Evolutionary conservation across 2,797 vertebrate species (phyloP), one percentile per base, ranked within the genome.

Genomic region (Tachyglossus aculeatus): DNA sequence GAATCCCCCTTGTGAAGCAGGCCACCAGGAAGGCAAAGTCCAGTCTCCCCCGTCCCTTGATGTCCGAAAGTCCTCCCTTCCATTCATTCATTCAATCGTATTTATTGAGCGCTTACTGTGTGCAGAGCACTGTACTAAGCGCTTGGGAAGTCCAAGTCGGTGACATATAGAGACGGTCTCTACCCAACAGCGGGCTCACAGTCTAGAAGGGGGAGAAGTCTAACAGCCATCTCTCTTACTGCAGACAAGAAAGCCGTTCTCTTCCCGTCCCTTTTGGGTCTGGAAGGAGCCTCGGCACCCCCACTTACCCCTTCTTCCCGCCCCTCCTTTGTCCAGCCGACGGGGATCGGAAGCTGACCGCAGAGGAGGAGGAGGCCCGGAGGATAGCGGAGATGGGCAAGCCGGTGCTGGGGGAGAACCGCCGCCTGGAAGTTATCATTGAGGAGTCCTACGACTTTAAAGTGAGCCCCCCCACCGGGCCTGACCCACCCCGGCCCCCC

Each of bases 401-500:
- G 58, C 96, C 96, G 2, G 91, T 96, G 51, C 89, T 97, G 22
- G 96, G 96, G 2, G 96, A 97, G 70, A 94, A 98, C 88, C 95
- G 93, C 72, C 92, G 93, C 1, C 86, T 98, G 58, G 96, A 97
- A 82, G 95, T 97, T 73, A 94, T 97, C 86, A 97, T 97, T 1
- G 96, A 98, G 77, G 96, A 98, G 88, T 97, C 96, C 0, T 98
- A 97, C 1, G 96, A 98, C 78, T 98, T 98, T 82, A 98, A 98
- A 96, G 96, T 97, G 85, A 69, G n/a, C n/a, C n/a, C n/a, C n/a
- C n/a, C n/a, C n/a, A n/a, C n/a, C 25, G 27, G 16, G 7, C 1
- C 10, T 47, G 18, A 29, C 22, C 3, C 53, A 10, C 5, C 3
- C 0, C n/a, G 25, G 48, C 14, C 4, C 7, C 5, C 12, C 2